A percentile compares a stretch with the other conserved stretches of the same genome.
Conservation (phyloP, 2,888 invertebrate species). For the Acanthococcus lagerstroemiae region DNA sequence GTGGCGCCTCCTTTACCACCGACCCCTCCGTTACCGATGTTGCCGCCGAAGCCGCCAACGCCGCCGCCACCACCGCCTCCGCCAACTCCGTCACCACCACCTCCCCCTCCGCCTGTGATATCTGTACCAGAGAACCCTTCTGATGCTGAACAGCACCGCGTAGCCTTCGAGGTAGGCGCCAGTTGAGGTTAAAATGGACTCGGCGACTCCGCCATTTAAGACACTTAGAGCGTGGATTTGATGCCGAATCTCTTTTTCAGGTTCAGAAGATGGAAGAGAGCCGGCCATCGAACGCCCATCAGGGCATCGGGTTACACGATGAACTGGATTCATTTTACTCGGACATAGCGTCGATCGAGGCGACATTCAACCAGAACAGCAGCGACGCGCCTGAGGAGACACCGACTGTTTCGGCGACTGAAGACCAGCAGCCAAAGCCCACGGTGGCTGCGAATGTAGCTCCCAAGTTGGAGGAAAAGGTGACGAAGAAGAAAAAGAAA, state of each 20-base stretch:
- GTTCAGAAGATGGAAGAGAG: conserved; percentile 1
- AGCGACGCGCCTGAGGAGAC: too few relatives aligned
- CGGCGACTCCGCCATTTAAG: too few relatives aligned
- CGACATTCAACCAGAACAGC: not conserved
- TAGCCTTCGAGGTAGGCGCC: too few relatives aligned
- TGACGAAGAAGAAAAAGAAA: conserved; percentile 19
- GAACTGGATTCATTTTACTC: conserved; percentile 30
- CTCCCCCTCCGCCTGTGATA: conserved; percentile 6
- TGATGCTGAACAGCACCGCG: too few relatives aligned
- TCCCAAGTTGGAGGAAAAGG: conserved; percentile 11
- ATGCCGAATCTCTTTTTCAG: not conserved
- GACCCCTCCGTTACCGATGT: conserved; percentile 9
- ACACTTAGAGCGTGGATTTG: too few relatives aligned
- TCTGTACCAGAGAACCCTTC: not conserved
- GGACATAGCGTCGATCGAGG: conserved; percentile 27
- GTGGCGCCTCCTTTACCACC: conserved; percentile 12
- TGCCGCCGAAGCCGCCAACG: conserved; percentile 1
- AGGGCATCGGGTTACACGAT: not conserved
- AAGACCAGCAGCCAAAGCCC: not conserved
- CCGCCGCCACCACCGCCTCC: not conserved
- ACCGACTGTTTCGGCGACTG: not conserved
- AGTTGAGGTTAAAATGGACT: too few relatives aligned
- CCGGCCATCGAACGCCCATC: not conserved
- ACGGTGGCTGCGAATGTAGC: not conserved
- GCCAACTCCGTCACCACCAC: not conserved